Evolutionary conservation across 2,888 invertebrate species (phyloP).

Genomic region (Abrostola tripartita): DNA sequence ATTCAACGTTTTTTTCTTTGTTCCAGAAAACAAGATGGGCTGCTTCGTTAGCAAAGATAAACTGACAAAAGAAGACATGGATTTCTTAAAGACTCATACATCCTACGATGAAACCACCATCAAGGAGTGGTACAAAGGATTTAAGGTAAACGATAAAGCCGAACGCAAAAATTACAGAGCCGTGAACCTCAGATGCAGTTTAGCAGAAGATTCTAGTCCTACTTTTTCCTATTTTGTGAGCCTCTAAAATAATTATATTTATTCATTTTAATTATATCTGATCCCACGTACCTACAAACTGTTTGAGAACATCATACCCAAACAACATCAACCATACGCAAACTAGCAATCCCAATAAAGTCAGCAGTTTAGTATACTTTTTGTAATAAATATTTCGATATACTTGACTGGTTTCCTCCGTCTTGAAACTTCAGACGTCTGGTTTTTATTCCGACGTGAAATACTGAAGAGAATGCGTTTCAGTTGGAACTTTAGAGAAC

Average conservation of each 20-base stretch:
- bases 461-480: slow-evolving; percentile 6
- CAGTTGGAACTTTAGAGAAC: neutral
- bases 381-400: neutral
- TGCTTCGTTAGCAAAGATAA: slow-evolving; percentile 98
- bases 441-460: neutral
- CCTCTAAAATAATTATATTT: too few species aligned
- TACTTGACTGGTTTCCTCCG: slow-evolving; percentile 6
- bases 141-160: slow-evolving; percentile 92
- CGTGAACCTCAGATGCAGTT: too few species aligned
- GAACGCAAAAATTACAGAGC: neutral
- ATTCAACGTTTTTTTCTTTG: too few species aligned
- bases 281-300: too few species aligned
- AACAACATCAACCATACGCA: too few species aligned
- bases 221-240: too few species aligned
- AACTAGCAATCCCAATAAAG: too few species aligned
- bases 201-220: too few species aligned
- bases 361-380: neutral
- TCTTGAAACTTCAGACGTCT: slow-evolving; percentile 6
- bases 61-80: slow-evolving; percentile 99
- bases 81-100: slow-evolving; percentile 99
- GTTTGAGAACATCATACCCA: too few species aligned
- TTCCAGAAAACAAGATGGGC: slow-evolving; percentile 90
- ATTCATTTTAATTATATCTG: too few species aligned
- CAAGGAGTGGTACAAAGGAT: slow-evolving; percentile 99
- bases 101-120: slow-evolving; percentile 99